Evolutionary conservation across 2,888 invertebrate genomes (phyloP).

Genomic region (Callosobruchus maculatus): DNA sequence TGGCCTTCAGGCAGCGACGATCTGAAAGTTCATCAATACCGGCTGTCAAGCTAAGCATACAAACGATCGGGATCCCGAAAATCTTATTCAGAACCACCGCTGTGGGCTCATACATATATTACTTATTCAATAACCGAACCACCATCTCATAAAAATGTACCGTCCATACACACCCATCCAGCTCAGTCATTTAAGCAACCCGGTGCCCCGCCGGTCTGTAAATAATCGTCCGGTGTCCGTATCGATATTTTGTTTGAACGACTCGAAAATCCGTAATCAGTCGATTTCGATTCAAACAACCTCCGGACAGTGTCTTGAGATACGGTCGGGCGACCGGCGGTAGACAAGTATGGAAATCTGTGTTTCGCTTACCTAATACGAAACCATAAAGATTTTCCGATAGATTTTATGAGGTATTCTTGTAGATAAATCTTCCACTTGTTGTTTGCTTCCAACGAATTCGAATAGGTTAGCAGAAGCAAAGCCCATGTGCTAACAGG

Average conservation of each 20-base stretch:
- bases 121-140: neutral
- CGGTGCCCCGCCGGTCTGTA: slow-evolving; percentile 40
- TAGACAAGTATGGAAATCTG: neutral
- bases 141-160: neutral
- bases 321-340: neutral
- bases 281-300: slow-evolving; percentile 40
- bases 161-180: neutral
- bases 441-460: no score
- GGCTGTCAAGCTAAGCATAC: neutral
- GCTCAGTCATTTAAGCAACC: slow-evolving; percentile 22
- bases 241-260: slow-evolving; percentile 44
- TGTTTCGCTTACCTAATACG: neutral
- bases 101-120: neutral
- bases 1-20: no score
- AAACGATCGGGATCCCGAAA: neutral
- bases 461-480: no score
- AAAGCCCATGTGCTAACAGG: no score
- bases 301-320: slow-evolving; percentile 3
- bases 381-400: neutral
- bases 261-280: slow-evolving; percentile 37
- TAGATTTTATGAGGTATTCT: neutral
- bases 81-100: neutral
- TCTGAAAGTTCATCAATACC: neutral
- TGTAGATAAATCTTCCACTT: neutral
- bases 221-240: slow-evolving; percentile 45